Base-by-base conservation (phyloP, 2,888 invertebrate genomes). In the Zonitis immaculata region DNA sequence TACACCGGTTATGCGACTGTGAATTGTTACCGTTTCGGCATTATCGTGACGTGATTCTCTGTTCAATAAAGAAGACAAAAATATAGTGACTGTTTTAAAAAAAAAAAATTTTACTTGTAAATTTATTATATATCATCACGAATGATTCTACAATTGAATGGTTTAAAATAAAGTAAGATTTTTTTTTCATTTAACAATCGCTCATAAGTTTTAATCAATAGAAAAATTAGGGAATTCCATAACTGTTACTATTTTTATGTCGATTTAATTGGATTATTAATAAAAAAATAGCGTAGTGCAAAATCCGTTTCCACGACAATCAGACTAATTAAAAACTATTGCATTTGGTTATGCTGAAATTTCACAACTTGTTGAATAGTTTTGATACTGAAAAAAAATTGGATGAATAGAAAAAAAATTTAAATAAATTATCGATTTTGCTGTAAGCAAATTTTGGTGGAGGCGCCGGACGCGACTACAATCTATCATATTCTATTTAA, bases 371-470 rank as follows among this genome's bases (percentile, higher is more conserved):
- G 39, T 39, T 39, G 39, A 39, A 39, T 18, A 39, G 18, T 39
- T 39, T 18, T 18, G n/a, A n/a, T n/a, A n/a, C n/a, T n/a, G 0
- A 11, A 11, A 3, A 20, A 39, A 16, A 7, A 7, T 32, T 16
- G 1, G 1, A 7, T 12, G 9, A 39, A 11, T 9, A 16, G 16
- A 16, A 35, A 32, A n/a, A n/a, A n/a, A n/a, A n/a, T n/a, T 22
- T 22, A 18, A 11, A 7, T 11, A 39, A 16, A 18, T 16, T 18
- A 18, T 18, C 11, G 39, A 39, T 39, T 18, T 14, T 35, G 7
- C 6, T 9, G 35, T n/a, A 5, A 3, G 35, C 14, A 14, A 1
- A 22, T 45, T 50, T 50, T 50, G 50, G 50, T 44, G 50, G 49
- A 50, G 25, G 50, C 44, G 44, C 50, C 44, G 30, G 42, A 20